Conservation (phyloP, 2,113 vertebrate species). For the Paralichthys olivaceus region DNA sequence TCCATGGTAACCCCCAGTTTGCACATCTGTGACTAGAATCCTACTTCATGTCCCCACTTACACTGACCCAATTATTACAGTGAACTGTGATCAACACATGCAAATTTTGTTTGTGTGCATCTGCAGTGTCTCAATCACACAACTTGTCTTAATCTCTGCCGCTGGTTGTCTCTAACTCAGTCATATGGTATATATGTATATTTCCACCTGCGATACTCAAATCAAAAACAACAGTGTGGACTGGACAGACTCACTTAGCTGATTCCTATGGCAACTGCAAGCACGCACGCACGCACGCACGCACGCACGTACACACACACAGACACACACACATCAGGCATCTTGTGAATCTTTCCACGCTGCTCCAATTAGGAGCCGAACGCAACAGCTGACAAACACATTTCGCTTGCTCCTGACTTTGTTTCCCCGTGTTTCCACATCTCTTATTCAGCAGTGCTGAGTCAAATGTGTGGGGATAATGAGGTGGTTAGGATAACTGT, state of each 20-base stretch:
- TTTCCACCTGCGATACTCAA: constrained; percentile 30
- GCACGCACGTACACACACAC: constrained; percentile 15
- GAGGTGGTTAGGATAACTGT: constrained; percentile 48
- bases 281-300: constrained; percentile 6
- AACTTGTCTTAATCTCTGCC: not conserved
- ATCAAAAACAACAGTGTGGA: constrained; percentile 33
- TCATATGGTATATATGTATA: too few relatives aligned
- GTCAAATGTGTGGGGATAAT: constrained; percentile 52
- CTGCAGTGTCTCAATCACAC: not conserved
- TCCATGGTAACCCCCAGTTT: constrained; percentile 44
- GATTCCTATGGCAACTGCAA: constrained; percentile 61
- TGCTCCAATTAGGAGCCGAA: constrained; percentile 35
- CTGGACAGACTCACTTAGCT: constrained; percentile 16
- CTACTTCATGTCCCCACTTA: constrained; percentile 27
- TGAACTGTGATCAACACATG: not conserved
- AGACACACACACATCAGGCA: not conserved
- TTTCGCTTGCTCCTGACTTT: constrained; percentile 37
- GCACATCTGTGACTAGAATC: constrained; percentile 22
- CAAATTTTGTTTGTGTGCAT: not conserved
- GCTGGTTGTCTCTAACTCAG: not conserved
- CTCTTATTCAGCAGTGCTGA: constrained; percentile 45
- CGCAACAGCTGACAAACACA: constrained; percentile 42
- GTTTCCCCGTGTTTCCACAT: constrained; percentile 40
- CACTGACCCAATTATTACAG: constrained; percentile 3
- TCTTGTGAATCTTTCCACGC: constrained; percentile 16